phyloP scores from a whole-genome alignment of 2,113 vertebrate species.

The Platichthys flesus region DNA sequence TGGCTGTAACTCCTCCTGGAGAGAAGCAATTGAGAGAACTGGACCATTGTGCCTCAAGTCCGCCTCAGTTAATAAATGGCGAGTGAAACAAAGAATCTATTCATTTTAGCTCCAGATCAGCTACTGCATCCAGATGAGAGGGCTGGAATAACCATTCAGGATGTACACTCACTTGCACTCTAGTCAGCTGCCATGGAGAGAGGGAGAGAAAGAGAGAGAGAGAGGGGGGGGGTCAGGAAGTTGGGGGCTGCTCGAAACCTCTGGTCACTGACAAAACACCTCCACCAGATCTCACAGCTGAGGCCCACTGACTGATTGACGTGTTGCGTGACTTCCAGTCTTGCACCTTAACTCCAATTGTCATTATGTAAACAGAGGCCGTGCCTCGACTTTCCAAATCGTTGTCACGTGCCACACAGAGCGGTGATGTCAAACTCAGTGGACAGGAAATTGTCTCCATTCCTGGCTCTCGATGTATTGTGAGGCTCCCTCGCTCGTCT shows the following conservation, averaged over 20 bases:
- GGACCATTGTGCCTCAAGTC: conserved; percentile 47
- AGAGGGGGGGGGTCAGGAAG: conserved; percentile 47
- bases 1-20: conserved; percentile 44
- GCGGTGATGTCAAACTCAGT: conserved; percentile 29
- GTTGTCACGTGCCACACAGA: conserved; percentile 21
- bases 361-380: conserved; percentile 37
- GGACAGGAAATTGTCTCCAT: conserved; percentile 62
- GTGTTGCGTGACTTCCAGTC: conserved; percentile 50
- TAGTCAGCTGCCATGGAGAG: conserved; percentile 63
- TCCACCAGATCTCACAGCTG: conserved; percentile 71
- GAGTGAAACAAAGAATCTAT: conserved; percentile 70
- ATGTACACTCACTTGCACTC: conserved; percentile 57
- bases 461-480: conserved; percentile 11
- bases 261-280: conserved; percentile 62
- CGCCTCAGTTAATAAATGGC: conserved; percentile 72
- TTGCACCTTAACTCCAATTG: conserved; percentile 12
- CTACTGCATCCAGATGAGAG: conserved; percentile 73
- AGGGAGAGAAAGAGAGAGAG: conserved; percentile 9
- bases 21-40: conserved; percentile 54
- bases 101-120: conserved; percentile 64
- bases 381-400: conserved; percentile 22
- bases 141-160: conserved; percentile 76
- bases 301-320: conserved; percentile 61
- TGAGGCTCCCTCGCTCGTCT: conserved; percentile 6
- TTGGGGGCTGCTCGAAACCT: conserved; percentile 55